Base-by-base conservation (phyloP, 2,113 vertebrate species). In the Forbesichthys agassizii region DNA sequence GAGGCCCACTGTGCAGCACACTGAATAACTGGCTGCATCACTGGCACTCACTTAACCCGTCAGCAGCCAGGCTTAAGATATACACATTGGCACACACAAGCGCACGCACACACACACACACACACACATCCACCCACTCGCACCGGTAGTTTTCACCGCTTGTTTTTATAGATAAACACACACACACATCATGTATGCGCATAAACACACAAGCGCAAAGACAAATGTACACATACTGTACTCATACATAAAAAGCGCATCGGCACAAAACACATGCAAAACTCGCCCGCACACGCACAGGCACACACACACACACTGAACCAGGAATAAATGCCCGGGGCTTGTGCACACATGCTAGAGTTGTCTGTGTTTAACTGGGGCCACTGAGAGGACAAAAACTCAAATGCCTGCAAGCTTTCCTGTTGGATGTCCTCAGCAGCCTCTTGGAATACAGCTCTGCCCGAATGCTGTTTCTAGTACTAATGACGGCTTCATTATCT, bases 11-110 rank as follows among this genome's bases (percentile, higher is more conserved):
- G 51, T 55, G 47, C 53, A 20, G 49, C 56, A 49, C 75, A 83
- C 81, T 57, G 64, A 71, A 59, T 71, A 78, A 81, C 79, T 77
- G 82, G 83, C 85, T 83, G 81, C 82, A 90, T 80, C 42, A 66
- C 83, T 73, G 79, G 79, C 72, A 85, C 86, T 84, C 78, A 89
- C 83, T 79, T 75, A 68, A 81, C 80, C 83, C 86, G 54, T 61
- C 76, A 73, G 75, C 83, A 86, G 74, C 85, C 73, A 77, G n/a
- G 27, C 9, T 33, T 11, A 33, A 58, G 3, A 48, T 11, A 54
- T 8, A 18, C 53, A 46, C 47, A 33, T 47, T 33, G 46, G 11
- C 46, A 14, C 16, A 20, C 54, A 9, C 54, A 56, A 18, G 1
- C 53, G n/a, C 53, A 5, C 53, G 36, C 57, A 36, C 58, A 46